phyloP scores from a whole-genome alignment of 2,888 invertebrate species.

The Nomada flava region DNA sequence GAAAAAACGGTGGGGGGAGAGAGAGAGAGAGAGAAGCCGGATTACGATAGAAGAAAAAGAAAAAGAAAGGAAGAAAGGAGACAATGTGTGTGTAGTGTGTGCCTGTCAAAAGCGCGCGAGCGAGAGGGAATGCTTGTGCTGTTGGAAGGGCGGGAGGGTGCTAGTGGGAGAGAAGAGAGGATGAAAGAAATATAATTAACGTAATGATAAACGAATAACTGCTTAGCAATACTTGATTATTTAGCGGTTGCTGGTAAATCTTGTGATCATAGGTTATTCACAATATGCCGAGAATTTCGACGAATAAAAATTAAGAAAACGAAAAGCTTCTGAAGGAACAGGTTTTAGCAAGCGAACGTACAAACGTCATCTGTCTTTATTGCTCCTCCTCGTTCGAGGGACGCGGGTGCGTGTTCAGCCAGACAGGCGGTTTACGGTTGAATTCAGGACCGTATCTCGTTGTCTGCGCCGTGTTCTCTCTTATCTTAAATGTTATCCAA shows the following conservation, averaged over 20 bases:
- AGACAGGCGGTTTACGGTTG: constrained; percentile 79
- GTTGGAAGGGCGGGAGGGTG: constrained; percentile 31
- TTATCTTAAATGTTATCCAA: constrained; percentile 7
- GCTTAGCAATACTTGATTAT: not conserved
- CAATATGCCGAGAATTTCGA: constrained; percentile 26
- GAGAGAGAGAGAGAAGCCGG: constrained; percentile 7
- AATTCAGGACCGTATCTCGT: constrained; percentile 70
- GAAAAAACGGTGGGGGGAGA: not conserved
- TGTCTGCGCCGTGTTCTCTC: constrained; percentile 23
- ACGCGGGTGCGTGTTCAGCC: constrained; percentile 76
- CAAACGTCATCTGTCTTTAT: constrained; percentile 65
- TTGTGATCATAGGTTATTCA: constrained; percentile 8
- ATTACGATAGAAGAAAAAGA: constrained; percentile 25
- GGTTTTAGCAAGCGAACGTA: constrained; percentile 79
- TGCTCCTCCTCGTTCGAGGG: constrained; percentile 62
- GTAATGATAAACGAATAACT: not conserved
- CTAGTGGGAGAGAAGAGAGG: constrained; percentile 40
- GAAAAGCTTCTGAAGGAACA: constrained; percentile 80
- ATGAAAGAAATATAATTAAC: constrained; percentile 7
- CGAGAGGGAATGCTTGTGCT: constrained; percentile 17
- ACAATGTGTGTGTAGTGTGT: constrained; percentile 1
- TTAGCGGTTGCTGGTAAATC: constrained; percentile 1
- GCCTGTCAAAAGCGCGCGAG: too few relatives aligned
- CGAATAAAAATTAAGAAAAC: constrained; percentile 77
- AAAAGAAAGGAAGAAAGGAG: constrained; percentile 34